Evolutionary conservation across 2,113 vertebrate species (phyloP).

Genomic region (Ahaetulla prasina): DNA sequence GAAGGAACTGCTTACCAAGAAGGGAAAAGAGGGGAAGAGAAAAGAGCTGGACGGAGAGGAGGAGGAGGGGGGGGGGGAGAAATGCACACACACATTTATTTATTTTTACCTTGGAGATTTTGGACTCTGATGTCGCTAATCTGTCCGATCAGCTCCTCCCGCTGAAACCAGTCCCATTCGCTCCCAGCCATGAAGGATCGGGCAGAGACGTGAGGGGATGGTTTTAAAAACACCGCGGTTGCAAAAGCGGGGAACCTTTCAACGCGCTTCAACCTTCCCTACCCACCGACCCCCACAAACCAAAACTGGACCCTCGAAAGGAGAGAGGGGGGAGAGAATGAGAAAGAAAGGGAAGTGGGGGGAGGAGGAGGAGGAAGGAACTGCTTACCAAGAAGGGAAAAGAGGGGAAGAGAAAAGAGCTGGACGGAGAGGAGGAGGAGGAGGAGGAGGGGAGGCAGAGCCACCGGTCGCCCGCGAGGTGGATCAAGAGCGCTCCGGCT

Average conservation of each 20-base stretch:
- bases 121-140: slow-evolving; percentile 95
- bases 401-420: not conserved
- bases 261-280: not conserved
- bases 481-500: not conserved
- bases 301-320: not conserved
- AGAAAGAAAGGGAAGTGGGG: not conserved
- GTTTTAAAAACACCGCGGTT: not conserved
- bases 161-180: slow-evolving; percentile 89
- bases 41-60: not conserved
- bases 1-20: not conserved
- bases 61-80: no score
- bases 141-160: slow-evolving; percentile 91
- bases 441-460: not conserved
- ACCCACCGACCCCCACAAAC: not conserved
- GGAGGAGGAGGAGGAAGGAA: no score
- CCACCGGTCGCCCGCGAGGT: not conserved
- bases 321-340: not conserved
- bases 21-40: not conserved
- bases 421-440: not conserved
- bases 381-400: not conserved
- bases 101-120: slow-evolving; percentile 86
- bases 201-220: not conserved
- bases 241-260: not conserved
- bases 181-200: slow-evolving; percentile 79
- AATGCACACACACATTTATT: not conserved